Percentiles rank a stretch among this genome's conserved stretches.
These are phyloP conservation scores for Diceros bicornis DNA, from an alignment of 2,797 vertebrate species.

Conservation along the genomic window DNA sequence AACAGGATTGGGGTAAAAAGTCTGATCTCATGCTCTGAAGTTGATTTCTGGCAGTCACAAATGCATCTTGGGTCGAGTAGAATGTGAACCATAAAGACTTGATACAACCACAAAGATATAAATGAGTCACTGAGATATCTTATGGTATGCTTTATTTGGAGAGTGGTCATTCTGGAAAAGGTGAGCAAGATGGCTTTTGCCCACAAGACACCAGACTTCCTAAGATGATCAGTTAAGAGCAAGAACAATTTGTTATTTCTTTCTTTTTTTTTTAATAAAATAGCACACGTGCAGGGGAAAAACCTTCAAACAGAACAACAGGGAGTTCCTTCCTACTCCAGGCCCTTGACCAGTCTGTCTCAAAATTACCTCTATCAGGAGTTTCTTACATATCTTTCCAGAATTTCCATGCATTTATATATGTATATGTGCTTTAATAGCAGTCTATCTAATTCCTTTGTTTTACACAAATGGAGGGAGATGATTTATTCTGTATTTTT, in stretches of 20 bases:
- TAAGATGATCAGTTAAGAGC: background rate
- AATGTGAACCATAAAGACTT: background rate
- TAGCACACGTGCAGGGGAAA: background rate
- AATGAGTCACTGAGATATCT: constrained; percentile 32
- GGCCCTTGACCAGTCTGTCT: background rate
- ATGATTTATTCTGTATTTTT: background rate
- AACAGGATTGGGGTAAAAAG: background rate
- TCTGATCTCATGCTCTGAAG: background rate
- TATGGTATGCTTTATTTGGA: constrained; percentile 51
- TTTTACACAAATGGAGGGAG: background rate
- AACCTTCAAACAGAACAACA: constrained; percentile 21
- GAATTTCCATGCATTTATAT: background rate
- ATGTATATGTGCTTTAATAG: background rate
- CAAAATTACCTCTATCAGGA: background rate
- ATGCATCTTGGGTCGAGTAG: background rate
- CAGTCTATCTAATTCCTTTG: background rate
- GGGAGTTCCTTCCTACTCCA: background rate
- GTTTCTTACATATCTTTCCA: background rate
- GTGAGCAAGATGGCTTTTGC: background rate
- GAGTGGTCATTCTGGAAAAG: background rate
- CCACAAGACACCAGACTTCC: background rate
- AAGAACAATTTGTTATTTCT: background rate
- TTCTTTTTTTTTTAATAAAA: background rate
- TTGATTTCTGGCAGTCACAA: background rate
- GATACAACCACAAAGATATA: background rate